Evolutionary conservation across 2,888 invertebrate genomes (phyloP), one percentile per base, ranked within the genome.

Genomic region (Conchocele bisecta): DNA sequence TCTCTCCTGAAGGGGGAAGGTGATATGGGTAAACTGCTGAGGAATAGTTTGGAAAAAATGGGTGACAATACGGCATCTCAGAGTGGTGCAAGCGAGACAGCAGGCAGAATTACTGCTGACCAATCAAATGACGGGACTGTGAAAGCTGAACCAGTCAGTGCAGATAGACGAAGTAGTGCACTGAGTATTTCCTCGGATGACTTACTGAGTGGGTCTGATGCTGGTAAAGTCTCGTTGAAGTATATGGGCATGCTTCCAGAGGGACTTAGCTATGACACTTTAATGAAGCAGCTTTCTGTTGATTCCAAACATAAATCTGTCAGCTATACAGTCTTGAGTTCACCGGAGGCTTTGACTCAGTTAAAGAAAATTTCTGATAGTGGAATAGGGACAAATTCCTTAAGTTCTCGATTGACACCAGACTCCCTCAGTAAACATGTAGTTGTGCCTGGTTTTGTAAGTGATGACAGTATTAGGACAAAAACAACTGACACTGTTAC

Each of bases 161-260:
- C 22, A 44, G 61, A 54, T 20, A 56, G 76, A 33, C 22, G 58
- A 22, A 68, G 68, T 22, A 71, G 75, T 42, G 39, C 56, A n/a
- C 60, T 76, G 39, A 76, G 76, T 63, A 37, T 65, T 15, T 67
- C 59, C 22, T 73, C 76, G 13, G 72, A 72, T 44, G 70, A 70
- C 39, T 20, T 64, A 29, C 15, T 56, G 13, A 70, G 70, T 64
- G 77, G 73, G 4, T 70, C 70, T 67, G 77, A 77, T 50, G 44
- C 57, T 31, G 64, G 58, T 1, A 70, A 48, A 41, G 72, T 81
- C 2, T 81, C 79, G 35, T 58, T 83, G 44, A 77, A 81, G 48
- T 83, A 79, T 59, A 79, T 83, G 83, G 83, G 83, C 3, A 72
- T 72, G n/a, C 48, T 83, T 7, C 75, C 79, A 2, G 67, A 72